Evolutionary conservation across 2,113 vertebrate genomes (phyloP).

Genomic region (Bubo scandiacus): DNA sequence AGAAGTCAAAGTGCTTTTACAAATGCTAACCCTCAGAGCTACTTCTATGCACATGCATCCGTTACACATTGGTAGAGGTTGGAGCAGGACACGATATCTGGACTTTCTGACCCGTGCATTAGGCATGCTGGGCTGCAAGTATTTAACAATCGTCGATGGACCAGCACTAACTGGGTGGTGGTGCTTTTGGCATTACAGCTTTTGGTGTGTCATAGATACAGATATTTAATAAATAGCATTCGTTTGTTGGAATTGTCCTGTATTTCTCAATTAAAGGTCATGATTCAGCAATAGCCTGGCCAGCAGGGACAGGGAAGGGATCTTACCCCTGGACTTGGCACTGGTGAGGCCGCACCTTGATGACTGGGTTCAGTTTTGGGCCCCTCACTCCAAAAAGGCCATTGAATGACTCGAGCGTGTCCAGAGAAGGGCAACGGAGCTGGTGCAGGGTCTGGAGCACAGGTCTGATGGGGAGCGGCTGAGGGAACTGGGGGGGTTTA

Average conservation of each 20-base stretch:
- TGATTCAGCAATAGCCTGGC: not conserved
- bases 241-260: not conserved
- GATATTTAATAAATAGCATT: not conserved
- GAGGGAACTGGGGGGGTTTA: no score
- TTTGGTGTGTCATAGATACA: not conserved
- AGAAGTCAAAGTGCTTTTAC: not conserved
- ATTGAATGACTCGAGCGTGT: no score
- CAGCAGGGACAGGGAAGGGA: no score
- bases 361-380: no score
- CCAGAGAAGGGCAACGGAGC: no score
- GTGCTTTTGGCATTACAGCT: not conserved
- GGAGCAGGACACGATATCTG: not conserved
- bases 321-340: no score
- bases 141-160: rapidly evolving
- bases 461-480: no score
- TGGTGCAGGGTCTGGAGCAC: no score
- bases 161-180: not conserved
- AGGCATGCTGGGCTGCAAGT: not conserved
- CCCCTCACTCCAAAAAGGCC: no score
- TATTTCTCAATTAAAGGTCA: not conserved
- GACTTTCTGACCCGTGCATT: not conserved
- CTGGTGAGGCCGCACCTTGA: no score
- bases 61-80: not conserved
- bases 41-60: rapidly evolving
- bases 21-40: not conserved